Evolutionary conservation across 2,113 vertebrate genomes (phyloP).

Genomic region (Austrofundulus limnaeus): DNA sequence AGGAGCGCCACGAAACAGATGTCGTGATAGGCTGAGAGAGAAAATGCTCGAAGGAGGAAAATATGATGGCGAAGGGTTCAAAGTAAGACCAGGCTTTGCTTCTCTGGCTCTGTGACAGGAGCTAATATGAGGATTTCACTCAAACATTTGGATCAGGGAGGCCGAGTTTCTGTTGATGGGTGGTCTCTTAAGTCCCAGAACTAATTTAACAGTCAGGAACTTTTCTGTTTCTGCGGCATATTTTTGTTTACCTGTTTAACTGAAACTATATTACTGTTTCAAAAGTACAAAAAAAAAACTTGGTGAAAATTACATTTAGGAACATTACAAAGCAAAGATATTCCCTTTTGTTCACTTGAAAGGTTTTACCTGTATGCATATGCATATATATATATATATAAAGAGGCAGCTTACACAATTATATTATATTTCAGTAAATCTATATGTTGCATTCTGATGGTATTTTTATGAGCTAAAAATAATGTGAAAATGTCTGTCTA

Average conservation of each 20-base stretch:
- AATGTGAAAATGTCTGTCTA: too few species aligned
- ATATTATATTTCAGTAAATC: background rate
- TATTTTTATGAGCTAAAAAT: too few species aligned
- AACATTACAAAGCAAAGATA: slow-evolving; percentile 5
- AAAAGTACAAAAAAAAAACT: too few species aligned
- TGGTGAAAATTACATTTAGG: too few species aligned
- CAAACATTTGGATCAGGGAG: slow-evolving; percentile 64
- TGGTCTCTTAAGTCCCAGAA: slow-evolving; percentile 68
- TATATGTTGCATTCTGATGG: background rate
- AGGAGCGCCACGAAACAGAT: slow-evolving; percentile 60
- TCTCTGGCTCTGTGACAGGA: slow-evolving; percentile 63
- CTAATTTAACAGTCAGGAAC: slow-evolving; percentile 45
- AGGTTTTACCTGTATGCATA: too few species aligned
- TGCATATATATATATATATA: too few species aligned
- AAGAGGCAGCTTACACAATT: background rate
- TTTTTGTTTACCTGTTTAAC: slow-evolving; percentile 25
- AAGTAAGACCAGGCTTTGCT: slow-evolving; percentile 48
- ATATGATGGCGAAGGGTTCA: slow-evolving; percentile 52
- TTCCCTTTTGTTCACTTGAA: background rate
- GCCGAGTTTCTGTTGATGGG: slow-evolving; percentile 66
- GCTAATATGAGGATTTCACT: slow-evolving; percentile 65
- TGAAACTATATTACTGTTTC: too few species aligned
- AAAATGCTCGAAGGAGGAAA: slow-evolving; percentile 52
- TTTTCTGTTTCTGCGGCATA: slow-evolving; percentile 40
- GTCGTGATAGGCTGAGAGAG: slow-evolving; percentile 54